These are phyloP conservation scores for Eremophila alpestris DNA, from an alignment of 2,797 vertebrate genomes.

Conservation along the genomic window DNA sequence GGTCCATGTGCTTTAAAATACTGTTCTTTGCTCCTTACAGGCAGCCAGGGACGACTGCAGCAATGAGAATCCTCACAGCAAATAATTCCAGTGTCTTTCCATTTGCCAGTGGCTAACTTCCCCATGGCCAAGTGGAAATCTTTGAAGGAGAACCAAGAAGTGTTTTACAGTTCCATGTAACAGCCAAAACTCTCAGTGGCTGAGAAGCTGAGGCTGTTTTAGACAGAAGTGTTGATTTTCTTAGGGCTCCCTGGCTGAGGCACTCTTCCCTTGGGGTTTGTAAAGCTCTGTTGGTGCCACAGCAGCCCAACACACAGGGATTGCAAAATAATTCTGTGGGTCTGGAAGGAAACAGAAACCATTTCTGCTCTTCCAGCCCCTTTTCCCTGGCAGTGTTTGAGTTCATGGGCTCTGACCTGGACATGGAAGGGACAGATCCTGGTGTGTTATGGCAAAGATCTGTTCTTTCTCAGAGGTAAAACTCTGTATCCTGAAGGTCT, in stretches of 20 bases:
- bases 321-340: fast-evolving
- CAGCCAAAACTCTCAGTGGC: background rate
- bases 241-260: background rate
- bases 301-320: background rate
- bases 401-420: background rate
- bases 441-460: background rate
- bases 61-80: background rate
- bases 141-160: background rate
- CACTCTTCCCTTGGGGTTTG: fast-evolving
- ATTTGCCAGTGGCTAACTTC: background rate
- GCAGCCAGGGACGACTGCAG: background rate
- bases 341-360: background rate
- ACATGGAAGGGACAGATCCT: background rate
- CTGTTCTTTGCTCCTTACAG: background rate
- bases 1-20: background rate
- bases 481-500: background rate
- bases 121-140: background rate
- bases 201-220: background rate
- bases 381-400: background rate
- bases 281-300: background rate
- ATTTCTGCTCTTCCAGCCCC: background rate
- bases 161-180: background rate
- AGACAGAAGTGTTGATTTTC: background rate
- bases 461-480: background rate
- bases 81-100: background rate